Conservation (phyloP, 2,888 invertebrate genomes). For the Archaeoteleia sp. region DNA sequence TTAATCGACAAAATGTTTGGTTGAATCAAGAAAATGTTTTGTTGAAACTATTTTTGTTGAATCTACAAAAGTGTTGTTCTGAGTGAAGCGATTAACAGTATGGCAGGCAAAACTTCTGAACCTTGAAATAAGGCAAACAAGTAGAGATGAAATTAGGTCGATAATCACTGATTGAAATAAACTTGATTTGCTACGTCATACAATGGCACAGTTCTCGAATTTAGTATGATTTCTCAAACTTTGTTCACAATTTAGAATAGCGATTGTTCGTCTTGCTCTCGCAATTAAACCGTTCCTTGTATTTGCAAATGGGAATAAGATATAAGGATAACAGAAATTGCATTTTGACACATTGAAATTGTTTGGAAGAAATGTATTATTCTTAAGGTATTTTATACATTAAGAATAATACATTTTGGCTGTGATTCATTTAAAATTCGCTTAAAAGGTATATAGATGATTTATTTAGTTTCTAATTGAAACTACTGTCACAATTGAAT, state of each 20-base stretch:
- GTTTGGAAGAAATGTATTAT: too few species aligned
- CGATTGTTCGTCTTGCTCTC: conserved; percentile 6
- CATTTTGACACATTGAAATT: conserved; percentile 14
- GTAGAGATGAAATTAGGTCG: conserved; percentile 10
- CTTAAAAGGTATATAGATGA: too few species aligned
- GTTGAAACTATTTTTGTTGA: too few species aligned
- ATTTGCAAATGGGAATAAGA: conserved; percentile 16
- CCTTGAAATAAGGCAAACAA: conserved; percentile 13
- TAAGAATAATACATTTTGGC: too few species aligned
- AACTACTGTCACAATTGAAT: too few species aligned
- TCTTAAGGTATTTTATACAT: conserved; percentile 6
- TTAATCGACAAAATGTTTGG: too few species aligned
- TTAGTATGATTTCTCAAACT: conserved; percentile 4
- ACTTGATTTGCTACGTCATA: conserved; percentile 20
- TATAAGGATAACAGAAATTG: conserved; percentile 16
- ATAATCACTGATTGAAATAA: conserved; percentile 24
- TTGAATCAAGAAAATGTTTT: too few species aligned
- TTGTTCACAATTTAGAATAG: background rate
- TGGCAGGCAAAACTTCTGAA: background rate
- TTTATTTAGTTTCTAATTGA: too few species aligned
- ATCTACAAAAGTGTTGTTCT: too few species aligned
- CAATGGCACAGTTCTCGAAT: conserved; percentile 20
- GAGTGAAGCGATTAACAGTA: too few species aligned
- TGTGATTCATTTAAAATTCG: too few species aligned
- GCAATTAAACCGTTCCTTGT: conserved; percentile 23